Evolutionary conservation across 2,113 vertebrate species (phyloP).

Genomic region (Dicrurus megarhynchus): DNA sequence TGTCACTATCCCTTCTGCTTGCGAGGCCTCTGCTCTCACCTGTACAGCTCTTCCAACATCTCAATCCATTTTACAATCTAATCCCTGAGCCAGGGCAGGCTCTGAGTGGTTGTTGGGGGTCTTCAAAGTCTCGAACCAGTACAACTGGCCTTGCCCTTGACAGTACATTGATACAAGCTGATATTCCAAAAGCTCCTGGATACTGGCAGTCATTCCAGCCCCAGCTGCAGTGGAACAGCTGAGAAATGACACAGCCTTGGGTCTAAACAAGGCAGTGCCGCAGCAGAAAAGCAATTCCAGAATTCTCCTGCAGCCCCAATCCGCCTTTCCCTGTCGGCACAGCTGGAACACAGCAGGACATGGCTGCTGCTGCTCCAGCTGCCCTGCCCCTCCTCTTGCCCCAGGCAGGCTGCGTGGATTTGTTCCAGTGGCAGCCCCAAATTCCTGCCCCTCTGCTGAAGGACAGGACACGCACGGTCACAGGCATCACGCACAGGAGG

Average conservation of each 20-base stretch:
- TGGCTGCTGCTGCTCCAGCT: background rate
- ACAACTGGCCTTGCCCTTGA: background rate
- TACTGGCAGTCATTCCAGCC: background rate
- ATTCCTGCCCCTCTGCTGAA: background rate
- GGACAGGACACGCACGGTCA: fast-evolving
- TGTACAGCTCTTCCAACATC: background rate
- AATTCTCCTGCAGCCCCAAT: background rate
- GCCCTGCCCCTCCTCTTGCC: background rate
- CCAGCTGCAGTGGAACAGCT: background rate
- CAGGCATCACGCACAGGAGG: background rate
- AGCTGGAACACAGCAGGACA: background rate
- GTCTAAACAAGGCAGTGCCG: background rate
- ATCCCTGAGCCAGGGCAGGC: background rate
- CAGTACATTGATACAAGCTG: background rate
- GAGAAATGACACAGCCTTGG: background rate
- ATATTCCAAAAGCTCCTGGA: background rate
- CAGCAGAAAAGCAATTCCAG: background rate
- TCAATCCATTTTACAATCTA: background rate
- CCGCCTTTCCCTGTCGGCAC: background rate
- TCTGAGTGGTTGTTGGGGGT: background rate
- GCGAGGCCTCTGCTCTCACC: background rate
- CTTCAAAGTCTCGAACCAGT: background rate
- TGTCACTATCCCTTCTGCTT: background rate
- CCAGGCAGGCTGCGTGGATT: background rate
- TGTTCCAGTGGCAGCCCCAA: background rate